Conservation (phyloP, 2,797 vertebrate species). For the Sebastolobus alascanus region DNA sequence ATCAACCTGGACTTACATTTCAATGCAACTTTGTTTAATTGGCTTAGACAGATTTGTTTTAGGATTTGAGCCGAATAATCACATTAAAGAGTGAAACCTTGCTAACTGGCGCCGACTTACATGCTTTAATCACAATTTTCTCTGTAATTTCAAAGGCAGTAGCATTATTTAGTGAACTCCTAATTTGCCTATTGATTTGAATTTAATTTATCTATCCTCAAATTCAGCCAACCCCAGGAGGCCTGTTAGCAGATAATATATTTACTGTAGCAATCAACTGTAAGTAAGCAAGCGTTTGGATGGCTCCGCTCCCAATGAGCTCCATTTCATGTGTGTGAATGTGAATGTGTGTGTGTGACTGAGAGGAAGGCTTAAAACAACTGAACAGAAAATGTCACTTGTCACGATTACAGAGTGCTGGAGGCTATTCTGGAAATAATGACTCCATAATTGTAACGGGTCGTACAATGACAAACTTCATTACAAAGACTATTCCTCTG, state of each 20-base stretch:
- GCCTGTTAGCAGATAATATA: constrained; percentile 46
- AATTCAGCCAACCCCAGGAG: constrained; percentile 34
- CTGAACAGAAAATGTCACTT: constrained; percentile 44
- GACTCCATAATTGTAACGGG: constrained; percentile 37
- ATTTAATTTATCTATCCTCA: constrained; percentile 48
- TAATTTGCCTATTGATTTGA: constrained; percentile 70
- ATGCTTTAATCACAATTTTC: constrained; percentile 43
- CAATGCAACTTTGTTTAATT: constrained; percentile 46
- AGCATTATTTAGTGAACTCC: constrained; percentile 44
- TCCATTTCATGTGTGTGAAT: constrained; percentile 13
- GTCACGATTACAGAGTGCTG: constrained; percentile 32
- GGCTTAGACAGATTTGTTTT: constrained; percentile 47
- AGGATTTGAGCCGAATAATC: constrained; percentile 57
- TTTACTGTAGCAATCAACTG: constrained; percentile 51
- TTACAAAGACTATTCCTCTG: constrained; percentile 30
- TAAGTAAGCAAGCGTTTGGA: constrained; percentile 32
- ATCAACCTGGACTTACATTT: constrained; percentile 28
- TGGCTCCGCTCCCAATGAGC: constrained; percentile 23
- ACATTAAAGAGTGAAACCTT: constrained; percentile 50
- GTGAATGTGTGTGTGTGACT: background rate
- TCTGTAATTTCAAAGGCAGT: constrained; percentile 42
- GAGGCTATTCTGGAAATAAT: constrained; percentile 48
- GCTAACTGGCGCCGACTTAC: constrained; percentile 26
- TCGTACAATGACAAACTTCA: constrained; percentile 35
- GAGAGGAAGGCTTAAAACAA: constrained; percentile 18